phyloP scores from a whole-genome alignment of 2,113 vertebrate genomes.

The Gymnocephalus cernua region DNA sequence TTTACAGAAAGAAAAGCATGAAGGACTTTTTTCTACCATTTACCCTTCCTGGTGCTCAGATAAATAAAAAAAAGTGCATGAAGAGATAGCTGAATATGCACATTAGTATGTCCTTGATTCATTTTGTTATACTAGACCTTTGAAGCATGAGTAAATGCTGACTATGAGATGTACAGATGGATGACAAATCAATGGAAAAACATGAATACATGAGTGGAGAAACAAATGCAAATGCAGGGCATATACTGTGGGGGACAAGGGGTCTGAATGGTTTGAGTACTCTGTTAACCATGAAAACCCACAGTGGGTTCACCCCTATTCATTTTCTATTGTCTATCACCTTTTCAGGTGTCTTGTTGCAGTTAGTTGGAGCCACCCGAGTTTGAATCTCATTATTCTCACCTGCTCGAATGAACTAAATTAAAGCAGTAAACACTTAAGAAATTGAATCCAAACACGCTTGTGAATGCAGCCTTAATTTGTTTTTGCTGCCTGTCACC shows the following conservation, averaged over 20 bases:
- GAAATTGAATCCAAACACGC: conserved; percentile 10
- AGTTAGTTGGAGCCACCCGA: conserved; percentile 10
- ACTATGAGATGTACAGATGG: conserved; percentile 22
- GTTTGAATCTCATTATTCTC: conserved; percentile 25
- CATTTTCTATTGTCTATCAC: neutral
- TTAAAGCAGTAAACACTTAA: conserved; percentile 29
- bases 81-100: conserved; percentile 29
- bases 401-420: conserved; percentile 16
- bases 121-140: neutral
- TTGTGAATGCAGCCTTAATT: conserved; percentile 13
- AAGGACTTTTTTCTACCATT: conserved; percentile 33
- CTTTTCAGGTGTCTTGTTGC: neutral
- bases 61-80: neutral
- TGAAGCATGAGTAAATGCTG: conserved; percentile 18
- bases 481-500: conserved; percentile 19
- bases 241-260: neutral
- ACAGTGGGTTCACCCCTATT: neutral
- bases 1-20: conserved; percentile 23
- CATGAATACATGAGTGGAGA: conserved; percentile 16
- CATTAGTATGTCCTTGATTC: conserved; percentile 28
- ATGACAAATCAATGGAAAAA: conserved; percentile 16
- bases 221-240: conserved; percentile 2
- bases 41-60: conserved; percentile 6
- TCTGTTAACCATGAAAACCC: neutral
- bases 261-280: neutral